Percentiles rank a stretch among this genome's conserved stretches.
Conservation (phyloP, 2,113 vertebrate genomes). For the Thunnus maccoyii region DNA sequence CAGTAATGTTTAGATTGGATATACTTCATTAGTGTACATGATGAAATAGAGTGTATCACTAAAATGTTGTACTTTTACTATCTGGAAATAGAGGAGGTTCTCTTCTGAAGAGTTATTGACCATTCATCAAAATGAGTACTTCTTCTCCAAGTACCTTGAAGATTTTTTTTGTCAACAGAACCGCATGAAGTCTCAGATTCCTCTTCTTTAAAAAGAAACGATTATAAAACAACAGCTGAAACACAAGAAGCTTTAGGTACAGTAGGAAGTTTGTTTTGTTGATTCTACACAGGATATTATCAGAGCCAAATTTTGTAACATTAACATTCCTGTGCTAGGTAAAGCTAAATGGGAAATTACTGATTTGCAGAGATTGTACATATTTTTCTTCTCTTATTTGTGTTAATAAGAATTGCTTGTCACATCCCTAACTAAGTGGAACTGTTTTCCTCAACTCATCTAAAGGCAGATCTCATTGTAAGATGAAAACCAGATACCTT, state of each 20-base stretch:
- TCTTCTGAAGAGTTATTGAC: neutral
- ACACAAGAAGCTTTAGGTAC: neutral
- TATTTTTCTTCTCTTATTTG: conserved; percentile 28
- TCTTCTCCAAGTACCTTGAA: neutral
- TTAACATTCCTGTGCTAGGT: conserved; percentile 3
- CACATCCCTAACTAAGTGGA: conserved; percentile 49
- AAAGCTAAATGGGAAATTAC: conserved; percentile 54
- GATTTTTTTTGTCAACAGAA: too few relatives aligned
- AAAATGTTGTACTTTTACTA: neutral
- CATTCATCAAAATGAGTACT: neutral
- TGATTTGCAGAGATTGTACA: conserved; percentile 38
- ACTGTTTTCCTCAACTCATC: conserved; percentile 31
- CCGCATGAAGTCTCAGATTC: too few relatives aligned
- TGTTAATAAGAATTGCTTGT: conserved; percentile 46
- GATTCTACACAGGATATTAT: conserved; percentile 3
- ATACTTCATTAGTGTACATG: neutral
- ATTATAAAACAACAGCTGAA: neutral
- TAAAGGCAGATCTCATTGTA: conserved; percentile 22
- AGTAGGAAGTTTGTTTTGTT: neutral
- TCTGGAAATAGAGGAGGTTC: neutral
- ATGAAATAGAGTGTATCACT: neutral
- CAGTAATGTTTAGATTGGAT: neutral
- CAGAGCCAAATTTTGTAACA: conserved; percentile 20
- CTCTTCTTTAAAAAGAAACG: neutral
- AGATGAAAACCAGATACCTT: conserved; percentile 17